Evolutionary conservation across 2,113 vertebrate species (phyloP), one percentile per base, ranked within the genome.

Genomic region (Porphyrio hochstetteri): DNA sequence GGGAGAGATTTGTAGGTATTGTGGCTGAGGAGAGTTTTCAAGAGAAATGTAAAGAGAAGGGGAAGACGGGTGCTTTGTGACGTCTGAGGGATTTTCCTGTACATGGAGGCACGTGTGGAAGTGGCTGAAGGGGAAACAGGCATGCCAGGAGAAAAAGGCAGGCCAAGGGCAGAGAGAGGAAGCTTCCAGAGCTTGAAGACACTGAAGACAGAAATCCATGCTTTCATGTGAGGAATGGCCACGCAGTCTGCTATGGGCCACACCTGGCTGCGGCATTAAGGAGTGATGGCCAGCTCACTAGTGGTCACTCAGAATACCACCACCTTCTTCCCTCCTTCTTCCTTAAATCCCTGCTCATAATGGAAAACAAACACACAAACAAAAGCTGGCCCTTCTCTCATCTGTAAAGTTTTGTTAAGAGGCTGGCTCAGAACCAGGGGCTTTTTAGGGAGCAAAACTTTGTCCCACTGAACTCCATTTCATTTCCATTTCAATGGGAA

Each of bases 401-500:
- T 65, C 35, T 67, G 33, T 48, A 76, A 80, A 85, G 55, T 52
- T 82, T 88, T 91, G 33, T 87, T 76, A 77, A 74, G 60, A 76
- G 53, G 23, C 40, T 94, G 81, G 36, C 63, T 82, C 33, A 56
- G 46, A 92, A 92, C 72, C 78, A 82, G 78, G 77, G 59, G 36
- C 11, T 86, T 94, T 94, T 71, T 46, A 81, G 2, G 6, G 42
- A 75, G 64, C 13, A 86, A 93, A 96, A 63, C 38, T 63, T 92
- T 56, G 33, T 79, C 23, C 9, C 29, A 38, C 77, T 92, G 23
- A 92, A 57, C 42, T 65, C 48, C 5, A 10, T 80, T 95, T 78
- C 24, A 70, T 90, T 88, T 93, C 40, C 38, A 84, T 82, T 93
- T 84, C 90, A 88, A 57, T 57, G 21, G 52, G 21, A 92, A 85